Conservation (phyloP, 2,888 invertebrate species). For the Caenorhabditis doughertyi region DNA sequence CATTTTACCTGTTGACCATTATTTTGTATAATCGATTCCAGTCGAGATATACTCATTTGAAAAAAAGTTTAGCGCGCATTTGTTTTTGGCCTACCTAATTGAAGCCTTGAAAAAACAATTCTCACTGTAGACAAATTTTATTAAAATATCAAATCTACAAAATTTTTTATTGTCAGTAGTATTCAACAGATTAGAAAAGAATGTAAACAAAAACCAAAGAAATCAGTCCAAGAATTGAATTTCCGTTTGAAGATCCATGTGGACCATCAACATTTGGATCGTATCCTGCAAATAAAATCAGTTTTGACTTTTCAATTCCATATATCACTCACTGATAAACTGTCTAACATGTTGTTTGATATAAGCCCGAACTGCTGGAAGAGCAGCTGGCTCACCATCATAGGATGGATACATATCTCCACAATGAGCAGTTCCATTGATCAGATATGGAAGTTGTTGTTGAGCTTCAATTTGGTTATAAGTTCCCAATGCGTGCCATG, state of each 20-base stretch:
- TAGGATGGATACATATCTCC: conserved; percentile 79
- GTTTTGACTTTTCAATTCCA: neutral
- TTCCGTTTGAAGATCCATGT: neutral
- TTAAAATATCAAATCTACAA: too few relatives aligned
- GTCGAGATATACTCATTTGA: too few relatives aligned
- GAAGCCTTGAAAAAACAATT: too few relatives aligned
- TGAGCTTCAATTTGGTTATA: conserved; percentile 42
- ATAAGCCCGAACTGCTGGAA: conserved; percentile 70
- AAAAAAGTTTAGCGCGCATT: too few relatives aligned
- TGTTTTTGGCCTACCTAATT: too few relatives aligned
- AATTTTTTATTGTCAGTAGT: too few relatives aligned
- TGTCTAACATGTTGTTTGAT: conserved; percentile 59
- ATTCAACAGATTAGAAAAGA: neutral
- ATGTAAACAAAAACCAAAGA: neutral
- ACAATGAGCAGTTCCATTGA: conserved; percentile 78
- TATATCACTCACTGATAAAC: conserved; percentile 56
- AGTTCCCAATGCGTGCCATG: conserved; percentile 78
- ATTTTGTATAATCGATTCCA: too few relatives aligned
- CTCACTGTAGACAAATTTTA: too few relatives aligned
- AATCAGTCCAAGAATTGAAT: neutral
- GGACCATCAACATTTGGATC: conserved; percentile 57
- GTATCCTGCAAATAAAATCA: conserved; percentile 32
- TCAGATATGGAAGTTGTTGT: conserved; percentile 57
- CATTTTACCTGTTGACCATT: too few relatives aligned
- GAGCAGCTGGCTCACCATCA: conserved; percentile 71